These are phyloP conservation scores for Sebastes miniatus DNA, from an alignment of 2,797 vertebrate species.

Conservation along the genomic window DNA sequence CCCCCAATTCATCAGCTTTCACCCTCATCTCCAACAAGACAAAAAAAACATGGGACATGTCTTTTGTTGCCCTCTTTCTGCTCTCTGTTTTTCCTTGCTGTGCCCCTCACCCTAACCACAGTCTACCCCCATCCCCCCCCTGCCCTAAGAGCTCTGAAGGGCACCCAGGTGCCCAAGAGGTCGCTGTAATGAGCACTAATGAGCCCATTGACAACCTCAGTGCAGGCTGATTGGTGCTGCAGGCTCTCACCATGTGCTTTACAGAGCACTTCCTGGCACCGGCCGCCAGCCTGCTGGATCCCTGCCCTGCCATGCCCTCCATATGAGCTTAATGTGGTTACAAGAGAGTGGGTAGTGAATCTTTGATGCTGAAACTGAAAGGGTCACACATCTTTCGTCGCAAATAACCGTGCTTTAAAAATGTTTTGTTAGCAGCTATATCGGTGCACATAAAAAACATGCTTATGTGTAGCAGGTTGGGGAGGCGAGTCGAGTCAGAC, in stretches of 20 bases:
- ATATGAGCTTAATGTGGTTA: conserved; percentile 44
- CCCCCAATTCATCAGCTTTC: neutral
- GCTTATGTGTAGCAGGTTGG: neutral
- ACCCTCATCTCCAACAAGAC: neutral
- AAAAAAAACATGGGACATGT: conserved; percentile 4
- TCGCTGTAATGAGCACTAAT: conserved; percentile 77
- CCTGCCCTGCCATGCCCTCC: conserved; percentile 62
- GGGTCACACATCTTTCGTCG: neutral
- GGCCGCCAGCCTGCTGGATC: conserved; percentile 64
- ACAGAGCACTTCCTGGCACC: conserved; percentile 75
- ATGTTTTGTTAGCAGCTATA: neutral
- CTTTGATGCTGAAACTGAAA: conserved; percentile 32
- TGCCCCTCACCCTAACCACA: conserved; percentile 34
- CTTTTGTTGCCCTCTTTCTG: conserved; percentile 42
- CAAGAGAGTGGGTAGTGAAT: conserved; percentile 32
- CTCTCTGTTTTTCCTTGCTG: conserved; percentile 39
- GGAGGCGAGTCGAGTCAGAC: neutral
- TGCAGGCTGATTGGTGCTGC: conserved; percentile 77
- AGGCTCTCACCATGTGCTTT: conserved; percentile 74
- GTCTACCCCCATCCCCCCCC: conserved; percentile 12
- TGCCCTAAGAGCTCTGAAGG: conserved; percentile 74
- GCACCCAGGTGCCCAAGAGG: conserved; percentile 80
- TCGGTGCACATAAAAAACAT: neutral
- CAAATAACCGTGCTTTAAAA: neutral
- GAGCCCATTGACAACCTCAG: conserved; percentile 78